Conservation (phyloP, 2,797 vertebrate genomes). For the Novumbra hubbsi region DNA sequence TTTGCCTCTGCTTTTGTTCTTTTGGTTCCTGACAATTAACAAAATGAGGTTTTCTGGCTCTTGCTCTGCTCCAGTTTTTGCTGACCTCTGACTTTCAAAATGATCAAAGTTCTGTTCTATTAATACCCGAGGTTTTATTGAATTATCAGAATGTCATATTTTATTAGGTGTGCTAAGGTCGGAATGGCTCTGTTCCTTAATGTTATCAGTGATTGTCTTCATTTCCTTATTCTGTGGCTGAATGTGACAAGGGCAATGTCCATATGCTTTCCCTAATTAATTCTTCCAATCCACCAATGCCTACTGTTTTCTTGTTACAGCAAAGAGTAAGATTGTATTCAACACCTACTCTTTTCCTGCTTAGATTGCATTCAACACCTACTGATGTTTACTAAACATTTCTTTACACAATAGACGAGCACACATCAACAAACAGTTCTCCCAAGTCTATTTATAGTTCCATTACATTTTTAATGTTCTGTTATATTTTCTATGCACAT, state of each 20-base stretch:
- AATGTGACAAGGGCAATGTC: background rate
- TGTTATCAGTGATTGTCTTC: background rate
- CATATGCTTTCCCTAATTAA: background rate
- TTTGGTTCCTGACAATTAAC: too few relatives aligned
- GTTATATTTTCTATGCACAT: too few relatives aligned
- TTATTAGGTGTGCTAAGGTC: background rate
- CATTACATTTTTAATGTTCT: background rate
- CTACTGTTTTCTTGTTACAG: background rate
- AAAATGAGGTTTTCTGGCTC: too few relatives aligned
- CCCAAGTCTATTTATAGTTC: background rate
- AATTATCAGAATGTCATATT: background rate
- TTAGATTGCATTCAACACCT: background rate
- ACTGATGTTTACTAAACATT: background rate
- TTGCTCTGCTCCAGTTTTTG: background rate
- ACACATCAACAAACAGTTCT: background rate
- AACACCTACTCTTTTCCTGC: background rate
- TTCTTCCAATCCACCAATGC: background rate
- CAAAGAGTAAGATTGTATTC: background rate
- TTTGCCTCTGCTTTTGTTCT: too few relatives aligned
- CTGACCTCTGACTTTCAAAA: background rate
- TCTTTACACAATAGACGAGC: background rate
- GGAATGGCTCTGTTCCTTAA: background rate
- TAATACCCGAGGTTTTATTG: too few relatives aligned
- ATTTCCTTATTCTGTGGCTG: constrained; percentile 1
- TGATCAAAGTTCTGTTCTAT: too few relatives aligned